Evolutionary conservation across 1,140 invertebrate species (phyloP).

Genomic region (Leguminivora glycinivorella): DNA sequence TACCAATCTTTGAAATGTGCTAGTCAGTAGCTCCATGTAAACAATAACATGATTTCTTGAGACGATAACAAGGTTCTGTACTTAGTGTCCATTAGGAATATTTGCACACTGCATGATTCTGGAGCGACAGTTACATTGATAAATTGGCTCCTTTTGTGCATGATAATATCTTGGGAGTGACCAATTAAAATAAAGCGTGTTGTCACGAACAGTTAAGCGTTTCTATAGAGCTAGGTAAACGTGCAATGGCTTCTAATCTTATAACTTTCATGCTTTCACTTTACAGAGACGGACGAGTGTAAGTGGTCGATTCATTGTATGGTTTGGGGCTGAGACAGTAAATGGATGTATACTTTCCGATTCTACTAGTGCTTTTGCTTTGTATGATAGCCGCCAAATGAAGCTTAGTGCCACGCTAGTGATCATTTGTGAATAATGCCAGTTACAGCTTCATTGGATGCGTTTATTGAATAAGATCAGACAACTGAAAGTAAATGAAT

Average conservation of each 20-base stretch:
- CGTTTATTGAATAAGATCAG: no score
- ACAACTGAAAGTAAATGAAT: not conserved
- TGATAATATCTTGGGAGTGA: not conserved
- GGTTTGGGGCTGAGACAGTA: slow-evolving; percentile 63
- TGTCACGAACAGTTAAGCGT: not conserved
- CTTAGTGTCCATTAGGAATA: not conserved
- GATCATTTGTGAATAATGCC: not conserved
- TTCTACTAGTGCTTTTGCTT: slow-evolving; percentile 56
- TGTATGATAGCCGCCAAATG: not conserved
- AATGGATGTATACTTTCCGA: slow-evolving; percentile 61
- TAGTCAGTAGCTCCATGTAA: not conserved
- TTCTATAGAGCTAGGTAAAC: slow-evolving; percentile 10
- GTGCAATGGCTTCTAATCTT: slow-evolving; percentile 59
- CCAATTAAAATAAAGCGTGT: not conserved
- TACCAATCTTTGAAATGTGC: not conserved
- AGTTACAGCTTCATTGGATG: not conserved
- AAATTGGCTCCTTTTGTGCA: not conserved
- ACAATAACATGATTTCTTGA: not conserved
- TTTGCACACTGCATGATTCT: slow-evolving; percentile 1
- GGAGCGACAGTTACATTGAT: not conserved
- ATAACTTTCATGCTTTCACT: slow-evolving; percentile 75
- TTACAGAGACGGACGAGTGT: slow-evolving; percentile 78
- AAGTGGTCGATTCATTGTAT: slow-evolving; percentile 71
- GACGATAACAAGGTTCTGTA: not conserved
- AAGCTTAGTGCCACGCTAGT: not conserved